phyloP scores from a whole-genome alignment of 1,140 invertebrate genomes.

The Achatina immaculata region DNA sequence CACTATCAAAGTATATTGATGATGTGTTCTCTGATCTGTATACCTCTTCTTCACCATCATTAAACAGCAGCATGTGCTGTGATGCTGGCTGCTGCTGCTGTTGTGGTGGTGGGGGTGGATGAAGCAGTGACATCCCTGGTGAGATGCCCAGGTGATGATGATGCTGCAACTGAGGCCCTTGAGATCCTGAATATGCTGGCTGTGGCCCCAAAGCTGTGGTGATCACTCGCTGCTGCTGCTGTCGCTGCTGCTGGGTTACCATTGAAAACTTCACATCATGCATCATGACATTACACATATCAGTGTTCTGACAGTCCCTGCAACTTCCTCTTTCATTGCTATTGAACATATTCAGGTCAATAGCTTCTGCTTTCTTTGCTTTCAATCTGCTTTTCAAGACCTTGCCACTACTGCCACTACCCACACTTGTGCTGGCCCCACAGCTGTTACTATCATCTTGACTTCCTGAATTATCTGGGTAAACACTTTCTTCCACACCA shows the following conservation, averaged over 20 bases:
- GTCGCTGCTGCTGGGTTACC: slow-evolving; percentile 53
- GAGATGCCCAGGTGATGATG: background rate
- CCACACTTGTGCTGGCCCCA: background rate
- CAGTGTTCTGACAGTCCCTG: slow-evolving; percentile 69
- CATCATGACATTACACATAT: slow-evolving; percentile 68
- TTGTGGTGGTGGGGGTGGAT: slow-evolving; percentile 32
- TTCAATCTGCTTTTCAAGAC: slow-evolving; percentile 32
- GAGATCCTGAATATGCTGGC: background rate
- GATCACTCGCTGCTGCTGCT: slow-evolving; percentile 41
- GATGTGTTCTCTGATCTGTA: slow-evolving; percentile 77
- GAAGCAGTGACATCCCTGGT: slow-evolving; percentile 25
- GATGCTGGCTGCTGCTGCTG: slow-evolving; percentile 44
- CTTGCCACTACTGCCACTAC: background rate
- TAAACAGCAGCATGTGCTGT: slow-evolving; percentile 58
- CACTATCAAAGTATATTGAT: slow-evolving; percentile 76
- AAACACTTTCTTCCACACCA: slow-evolving; percentile 3
- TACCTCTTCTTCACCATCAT: slow-evolving; percentile 72
- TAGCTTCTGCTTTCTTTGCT: slow-evolving; percentile 42
- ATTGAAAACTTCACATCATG: slow-evolving; percentile 63
- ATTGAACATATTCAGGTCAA: slow-evolving; percentile 63
- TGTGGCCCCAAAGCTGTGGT: slow-evolving; percentile 8
- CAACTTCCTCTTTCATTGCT: slow-evolving; percentile 70
- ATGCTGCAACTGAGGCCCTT: slow-evolving; percentile 14
- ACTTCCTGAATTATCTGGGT: background rate
- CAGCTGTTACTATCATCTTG: background rate